Percentiles rank a stretch among this genome's conserved stretches.
These are phyloP conservation scores for Gymnogyps californianus DNA, from an alignment of 2,113 vertebrate species.

Conservation along the genomic window DNA sequence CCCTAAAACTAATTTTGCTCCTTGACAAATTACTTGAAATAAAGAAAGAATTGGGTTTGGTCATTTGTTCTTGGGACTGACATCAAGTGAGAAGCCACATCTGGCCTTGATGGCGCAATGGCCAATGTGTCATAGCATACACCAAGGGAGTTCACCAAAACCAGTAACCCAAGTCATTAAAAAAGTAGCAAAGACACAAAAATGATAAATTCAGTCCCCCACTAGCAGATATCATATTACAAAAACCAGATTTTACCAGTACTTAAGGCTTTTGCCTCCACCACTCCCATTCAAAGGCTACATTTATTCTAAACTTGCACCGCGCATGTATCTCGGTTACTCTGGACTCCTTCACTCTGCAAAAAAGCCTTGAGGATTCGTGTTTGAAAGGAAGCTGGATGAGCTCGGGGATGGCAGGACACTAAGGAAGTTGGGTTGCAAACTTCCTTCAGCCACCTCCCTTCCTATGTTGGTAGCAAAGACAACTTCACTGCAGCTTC, in stretches of 20 bases:
- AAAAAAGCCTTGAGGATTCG: neutral
- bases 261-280: neutral
- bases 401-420: neutral
- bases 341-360: neutral
- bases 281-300: neutral
- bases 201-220: neutral
- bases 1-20: neutral
- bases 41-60: neutral
- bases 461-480: neutral
- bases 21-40: neutral
- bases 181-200: neutral
- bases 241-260: neutral
- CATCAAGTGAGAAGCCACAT: neutral
- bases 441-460: neutral
- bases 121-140: fast-evolving
- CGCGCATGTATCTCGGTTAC: fast-evolving
- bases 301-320: neutral
- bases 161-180: neutral
- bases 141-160: neutral
- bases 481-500: neutral
- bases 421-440: neutral
- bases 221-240: neutral
- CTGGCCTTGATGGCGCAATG: neutral
- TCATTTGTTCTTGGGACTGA: neutral
- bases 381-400: neutral